phyloP scores from a whole-genome alignment of 2,888 invertebrate species.

The Drosophila multiciliata region DNA sequence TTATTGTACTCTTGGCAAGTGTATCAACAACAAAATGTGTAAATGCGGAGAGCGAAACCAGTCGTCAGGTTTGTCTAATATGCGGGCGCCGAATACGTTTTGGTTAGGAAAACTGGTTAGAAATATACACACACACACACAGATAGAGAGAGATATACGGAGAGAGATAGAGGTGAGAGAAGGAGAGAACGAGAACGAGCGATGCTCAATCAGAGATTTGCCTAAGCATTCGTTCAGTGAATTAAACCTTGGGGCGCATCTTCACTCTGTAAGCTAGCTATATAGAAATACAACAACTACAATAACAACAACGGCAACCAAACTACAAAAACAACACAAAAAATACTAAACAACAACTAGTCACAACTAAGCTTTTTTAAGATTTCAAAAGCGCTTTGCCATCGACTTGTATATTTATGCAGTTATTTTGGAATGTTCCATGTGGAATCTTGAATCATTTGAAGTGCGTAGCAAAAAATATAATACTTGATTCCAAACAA shows the following conservation, averaged over 20 bases:
- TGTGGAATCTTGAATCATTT: neutral
- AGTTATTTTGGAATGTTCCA: neutral
- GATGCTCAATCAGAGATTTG: slow-evolving; percentile 35
- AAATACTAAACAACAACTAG: neutral
- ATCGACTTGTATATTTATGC: slow-evolving; percentile 4
- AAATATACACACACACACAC: slow-evolving; percentile 51
- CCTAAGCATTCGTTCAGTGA: slow-evolving; percentile 14
- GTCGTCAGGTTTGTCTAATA: slow-evolving; percentile 71
- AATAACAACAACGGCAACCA: neutral
- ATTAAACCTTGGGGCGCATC: slow-evolving; percentile 76
- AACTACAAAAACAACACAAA: slow-evolving; percentile 1
- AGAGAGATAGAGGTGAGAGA: neutral
- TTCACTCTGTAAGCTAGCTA: slow-evolving; percentile 60
- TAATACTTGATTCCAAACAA: slow-evolving; percentile 5
- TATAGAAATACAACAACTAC: slow-evolving; percentile 7
- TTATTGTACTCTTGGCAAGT: neutral
- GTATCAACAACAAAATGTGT: slow-evolving; percentile 57
- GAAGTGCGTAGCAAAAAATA: slow-evolving; percentile 1
- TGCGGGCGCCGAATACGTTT: slow-evolving; percentile 36
- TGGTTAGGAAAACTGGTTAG: slow-evolving; percentile 67
- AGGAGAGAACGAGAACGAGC: slow-evolving; percentile 1
- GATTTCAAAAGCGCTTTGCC: slow-evolving; percentile 14
- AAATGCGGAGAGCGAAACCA: slow-evolving; percentile 68
- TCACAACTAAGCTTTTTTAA: slow-evolving; percentile 13
- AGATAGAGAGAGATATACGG: slow-evolving; percentile 1